phyloP scores from a whole-genome alignment of 2,797 vertebrate genomes.

The Triplophysa bombifrons region DNA sequence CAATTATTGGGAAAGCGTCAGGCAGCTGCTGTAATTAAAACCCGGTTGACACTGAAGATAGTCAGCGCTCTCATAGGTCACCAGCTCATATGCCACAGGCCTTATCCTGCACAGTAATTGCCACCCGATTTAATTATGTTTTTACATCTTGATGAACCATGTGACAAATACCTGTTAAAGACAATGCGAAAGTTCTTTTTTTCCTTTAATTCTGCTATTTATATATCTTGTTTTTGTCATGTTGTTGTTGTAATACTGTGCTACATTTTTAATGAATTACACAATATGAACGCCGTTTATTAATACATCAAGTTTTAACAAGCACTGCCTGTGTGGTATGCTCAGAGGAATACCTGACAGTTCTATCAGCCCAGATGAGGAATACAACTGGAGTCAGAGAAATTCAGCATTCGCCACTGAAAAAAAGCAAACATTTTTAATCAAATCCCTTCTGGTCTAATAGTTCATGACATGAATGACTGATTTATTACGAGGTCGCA shows the following conservation, averaged over 20 bases:
- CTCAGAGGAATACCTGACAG: constrained; percentile 43
- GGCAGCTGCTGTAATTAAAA: constrained; percentile 62
- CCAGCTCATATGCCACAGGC: constrained; percentile 49
- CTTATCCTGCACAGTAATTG: constrained; percentile 30
- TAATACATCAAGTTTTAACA: constrained; percentile 38
- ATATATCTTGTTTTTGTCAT: not conserved
- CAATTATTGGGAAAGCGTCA: constrained; percentile 65
- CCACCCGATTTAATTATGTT: constrained; percentile 36
- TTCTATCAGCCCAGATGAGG: constrained; percentile 42
- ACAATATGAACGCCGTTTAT: constrained; percentile 2
- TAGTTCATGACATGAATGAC: constrained; percentile 58
- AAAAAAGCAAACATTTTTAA: constrained; percentile 47
- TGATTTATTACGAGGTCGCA: constrained; percentile 66
- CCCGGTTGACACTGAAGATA: constrained; percentile 56
- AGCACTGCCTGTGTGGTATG: constrained; percentile 19
- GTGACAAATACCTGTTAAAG: constrained; percentile 28
- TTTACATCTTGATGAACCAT: constrained; percentile 33
- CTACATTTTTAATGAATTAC: constrained; percentile 8
- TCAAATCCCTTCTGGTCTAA: constrained; percentile 56
- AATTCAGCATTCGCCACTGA: constrained; percentile 1
- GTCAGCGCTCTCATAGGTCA: constrained; percentile 54
- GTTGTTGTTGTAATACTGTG: not conserved
- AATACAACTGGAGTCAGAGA: constrained; percentile 22
- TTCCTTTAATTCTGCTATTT: constrained; percentile 6
- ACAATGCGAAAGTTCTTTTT: not conserved